These are phyloP conservation scores for Tiliqua scincoides DNA, from an alignment of 2,113 vertebrate genomes.

Conservation along the genomic window DNA sequence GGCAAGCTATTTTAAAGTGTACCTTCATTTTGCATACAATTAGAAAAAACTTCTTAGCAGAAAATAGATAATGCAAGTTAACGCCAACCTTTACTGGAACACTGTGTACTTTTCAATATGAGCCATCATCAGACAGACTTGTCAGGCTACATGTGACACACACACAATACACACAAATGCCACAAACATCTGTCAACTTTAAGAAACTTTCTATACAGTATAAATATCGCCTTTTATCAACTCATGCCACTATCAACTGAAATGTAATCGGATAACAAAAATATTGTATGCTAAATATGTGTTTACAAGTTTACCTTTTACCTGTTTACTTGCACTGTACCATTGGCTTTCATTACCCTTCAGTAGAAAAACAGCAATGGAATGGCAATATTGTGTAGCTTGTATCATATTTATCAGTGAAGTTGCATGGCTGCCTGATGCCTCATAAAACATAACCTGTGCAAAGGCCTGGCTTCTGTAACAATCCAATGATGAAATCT, in stretches of 20 bases:
- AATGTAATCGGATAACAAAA: conserved; percentile 15
- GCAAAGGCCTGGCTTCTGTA: neutral
- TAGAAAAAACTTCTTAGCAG: conserved; percentile 30
- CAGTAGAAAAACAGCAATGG: neutral
- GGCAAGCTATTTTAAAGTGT: neutral
- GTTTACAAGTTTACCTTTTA: conserved; percentile 7
- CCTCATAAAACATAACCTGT: conserved; percentile 13
- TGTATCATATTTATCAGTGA: neutral
- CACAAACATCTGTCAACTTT: conserved; percentile 58
- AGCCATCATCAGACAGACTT: conserved; percentile 50
- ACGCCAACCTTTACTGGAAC: neutral
- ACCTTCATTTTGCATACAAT: conserved; percentile 5
- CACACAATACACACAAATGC: neutral
- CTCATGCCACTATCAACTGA: conserved; percentile 47
- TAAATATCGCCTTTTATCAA: conserved; percentile 29
- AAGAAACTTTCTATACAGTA: conserved; percentile 29
- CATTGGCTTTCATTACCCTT: neutral
- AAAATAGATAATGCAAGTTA: conserved; percentile 21
- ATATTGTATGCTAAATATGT: conserved; percentile 23
- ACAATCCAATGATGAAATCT: neutral
- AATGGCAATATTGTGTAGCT: neutral
- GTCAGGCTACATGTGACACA: conserved; percentile 20
- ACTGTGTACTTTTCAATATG: conserved; percentile 19
- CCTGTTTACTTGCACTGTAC: neutral
- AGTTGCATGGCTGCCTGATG: neutral